Evolutionary conservation across 2,888 invertebrate genomes (phyloP).

Genomic region (Perdita meconis): DNA sequence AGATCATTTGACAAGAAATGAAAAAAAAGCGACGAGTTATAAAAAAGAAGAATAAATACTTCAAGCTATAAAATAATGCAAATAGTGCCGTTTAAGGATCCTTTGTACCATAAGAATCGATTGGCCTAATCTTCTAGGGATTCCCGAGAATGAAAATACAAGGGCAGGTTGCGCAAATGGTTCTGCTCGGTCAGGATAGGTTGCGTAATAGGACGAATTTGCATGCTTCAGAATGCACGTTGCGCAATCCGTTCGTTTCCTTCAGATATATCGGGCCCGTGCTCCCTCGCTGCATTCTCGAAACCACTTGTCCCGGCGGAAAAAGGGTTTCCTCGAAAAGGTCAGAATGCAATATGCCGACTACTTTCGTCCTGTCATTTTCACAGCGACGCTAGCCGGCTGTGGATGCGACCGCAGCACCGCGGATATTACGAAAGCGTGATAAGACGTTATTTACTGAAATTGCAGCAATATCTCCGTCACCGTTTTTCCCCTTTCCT

Average conservation of each 20-base stretch:
- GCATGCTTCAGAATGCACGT: conserved; percentile 25
- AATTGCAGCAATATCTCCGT: neutral
- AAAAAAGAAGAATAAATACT: too few species aligned
- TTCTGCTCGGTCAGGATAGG: conserved; percentile 5
- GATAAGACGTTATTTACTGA: neutral
- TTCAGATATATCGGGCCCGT: conserved; percentile 7
- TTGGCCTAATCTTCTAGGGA: conserved; percentile 24
- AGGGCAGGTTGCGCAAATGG: conserved; percentile 25
- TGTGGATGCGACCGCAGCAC: neutral
- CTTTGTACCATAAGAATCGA: conserved; percentile 46
- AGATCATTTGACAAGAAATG: too few species aligned
- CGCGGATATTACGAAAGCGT: neutral
- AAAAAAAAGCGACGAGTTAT: too few species aligned
- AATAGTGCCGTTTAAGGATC: too few species aligned
- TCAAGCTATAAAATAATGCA: too few species aligned
- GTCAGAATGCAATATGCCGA: conserved; percentile 2
- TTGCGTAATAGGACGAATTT: conserved; percentile 41
- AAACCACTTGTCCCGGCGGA: neutral
- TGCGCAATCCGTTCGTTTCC: conserved; percentile 28
- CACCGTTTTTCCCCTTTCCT: neutral
- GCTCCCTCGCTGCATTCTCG: conserved; percentile 9
- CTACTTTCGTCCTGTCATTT: neutral
- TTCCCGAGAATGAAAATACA: conserved; percentile 1
- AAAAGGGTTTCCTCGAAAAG: neutral
- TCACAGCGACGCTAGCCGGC: neutral